Base-by-base conservation (phyloP, 2,888 invertebrate genomes). In the Trissonchulus sp. region DNA sequence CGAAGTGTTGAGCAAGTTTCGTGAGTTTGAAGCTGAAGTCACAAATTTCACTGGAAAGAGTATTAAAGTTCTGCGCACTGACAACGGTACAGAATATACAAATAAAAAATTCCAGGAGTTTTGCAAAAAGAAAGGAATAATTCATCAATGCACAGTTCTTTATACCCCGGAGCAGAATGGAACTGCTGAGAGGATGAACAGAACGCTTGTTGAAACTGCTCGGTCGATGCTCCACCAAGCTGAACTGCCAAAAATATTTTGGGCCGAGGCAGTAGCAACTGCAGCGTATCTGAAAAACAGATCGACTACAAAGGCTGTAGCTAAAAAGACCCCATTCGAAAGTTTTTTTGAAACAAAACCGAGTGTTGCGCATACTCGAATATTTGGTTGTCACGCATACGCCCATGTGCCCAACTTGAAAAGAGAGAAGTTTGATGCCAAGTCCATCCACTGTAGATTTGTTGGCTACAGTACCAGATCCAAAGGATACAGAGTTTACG, bases 141-240 rank as follows among this genome's bases (percentile, higher is more conserved):
- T 63, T 0, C 79, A 80, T 71, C 62, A 78, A 62, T 28, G 33
- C 1, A 77, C 79, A 0, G 74, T 78, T 15, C 75, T 78, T 1
- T 71, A 78, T 34, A 78, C 74, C 2, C 80, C 79, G 23, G 74
- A 18, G 78, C 48, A 48, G 48, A 48, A 48, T 48, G 48, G 48
- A 31, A 74, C 80, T 1, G 77, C 79, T 18, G 79, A 81, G 62
- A 28, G 79, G 1, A 75, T 78, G 74, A 81, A 81, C 73, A 36
- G 78, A 34, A 81, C 79, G 18, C 31, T 80, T 2, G 72, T 78
- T 2, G 79, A 81, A 71, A 76, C 75, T 63, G 76, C 77, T 35
- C 35, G 77, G 15, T 65, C 75, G 23, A 79, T 79, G 76, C 48
- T 80, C 2, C 36, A 37, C 15, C 72, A 77, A 33, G 72, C 78